Evolutionary conservation across 2,888 invertebrate genomes (phyloP), one percentile per base, ranked within the genome.

Genomic region (Aspidapion aeneum): DNA sequence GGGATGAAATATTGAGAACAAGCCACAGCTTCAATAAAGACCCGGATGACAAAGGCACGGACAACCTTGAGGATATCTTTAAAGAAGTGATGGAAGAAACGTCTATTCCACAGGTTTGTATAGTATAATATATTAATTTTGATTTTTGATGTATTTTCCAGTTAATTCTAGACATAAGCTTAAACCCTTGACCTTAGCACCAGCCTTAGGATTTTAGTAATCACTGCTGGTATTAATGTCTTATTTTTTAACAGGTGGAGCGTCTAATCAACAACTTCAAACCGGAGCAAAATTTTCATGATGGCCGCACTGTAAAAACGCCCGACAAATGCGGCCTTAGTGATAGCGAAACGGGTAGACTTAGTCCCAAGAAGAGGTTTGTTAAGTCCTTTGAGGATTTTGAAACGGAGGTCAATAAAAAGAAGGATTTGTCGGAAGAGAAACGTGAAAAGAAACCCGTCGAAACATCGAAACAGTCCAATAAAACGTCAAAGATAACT

Each of bases 61-160:
- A 72, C 2, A 71, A 74, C 58, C 70, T 74, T 5, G 75, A 85
- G 59, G 81, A 83, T 3, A 82, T 86, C 68, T 87, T 89, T 55
- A 85, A 87, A 51, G 85, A 84, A 70, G 75, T 89, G 57, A 80
- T 89, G 60, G 85, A 85, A 69, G 84, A 85, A 72, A 87, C 88
- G 1, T 77, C 80, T 17, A 81, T 86, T 16, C 86, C 88, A 0
- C 82, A 83, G 35, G 35, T 35, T 7, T 7, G 12, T 3, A 35
- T 35, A 35, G n/a, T n/a, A n/a, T n/a, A n/a, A n/a, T n/a, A n/a
- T n/a, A n/a, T n/a, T n/a, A n/a, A n/a, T n/a, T n/a, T n/a, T n/a
- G n/a, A n/a, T n/a, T n/a, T n/a, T n/a, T n/a, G n/a, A n/a, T n/a
- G n/a, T n/a, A n/a, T n/a, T n/a, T n/a, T n/a, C n/a, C n/a, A n/a